Conservation (phyloP, 1,140 invertebrate species). For the Pararge aegeria region DNA sequence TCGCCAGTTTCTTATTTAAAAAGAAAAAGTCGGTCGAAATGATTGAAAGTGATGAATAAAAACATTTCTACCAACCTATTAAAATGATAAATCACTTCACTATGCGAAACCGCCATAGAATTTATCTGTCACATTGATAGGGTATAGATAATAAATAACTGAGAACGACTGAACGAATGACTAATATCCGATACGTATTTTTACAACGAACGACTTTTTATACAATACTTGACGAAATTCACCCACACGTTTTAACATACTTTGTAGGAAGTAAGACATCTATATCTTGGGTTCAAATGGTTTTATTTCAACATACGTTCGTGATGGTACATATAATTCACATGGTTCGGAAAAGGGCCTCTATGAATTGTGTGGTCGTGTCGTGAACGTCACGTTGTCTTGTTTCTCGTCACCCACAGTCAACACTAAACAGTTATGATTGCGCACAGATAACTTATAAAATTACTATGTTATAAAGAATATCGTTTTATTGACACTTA, state of each 20-base stretch:
- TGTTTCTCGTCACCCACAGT: background rate
- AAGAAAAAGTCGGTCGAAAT: too few relatives aligned
- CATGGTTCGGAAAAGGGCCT: too few relatives aligned
- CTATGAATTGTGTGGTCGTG: background rate
- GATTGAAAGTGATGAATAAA: too few relatives aligned
- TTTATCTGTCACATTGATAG: constrained; percentile 4
- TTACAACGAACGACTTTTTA: background rate
- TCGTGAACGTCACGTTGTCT: background rate
- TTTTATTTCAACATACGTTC: too few relatives aligned
- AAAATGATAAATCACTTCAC: constrained; percentile 11
- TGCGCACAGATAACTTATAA: background rate
- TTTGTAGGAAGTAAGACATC: too few relatives aligned
- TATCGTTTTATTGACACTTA: background rate
- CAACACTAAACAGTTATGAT: background rate
- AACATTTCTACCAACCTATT: too few relatives aligned
- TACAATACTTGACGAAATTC: too few relatives aligned
- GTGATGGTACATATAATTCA: too few relatives aligned
- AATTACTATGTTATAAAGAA: background rate
- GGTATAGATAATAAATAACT: constrained; percentile 10
- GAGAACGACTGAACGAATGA: background rate
- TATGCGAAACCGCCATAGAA: constrained; percentile 1
- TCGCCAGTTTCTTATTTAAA: too few relatives aligned
- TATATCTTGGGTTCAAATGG: too few relatives aligned
- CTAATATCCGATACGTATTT: background rate
- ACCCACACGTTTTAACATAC: too few relatives aligned